A percentile compares a stretch with the other conserved stretches of the same genome.
Conservation (phyloP, 2,797 vertebrate genomes). For the Tragelaphus oryx region DNA sequence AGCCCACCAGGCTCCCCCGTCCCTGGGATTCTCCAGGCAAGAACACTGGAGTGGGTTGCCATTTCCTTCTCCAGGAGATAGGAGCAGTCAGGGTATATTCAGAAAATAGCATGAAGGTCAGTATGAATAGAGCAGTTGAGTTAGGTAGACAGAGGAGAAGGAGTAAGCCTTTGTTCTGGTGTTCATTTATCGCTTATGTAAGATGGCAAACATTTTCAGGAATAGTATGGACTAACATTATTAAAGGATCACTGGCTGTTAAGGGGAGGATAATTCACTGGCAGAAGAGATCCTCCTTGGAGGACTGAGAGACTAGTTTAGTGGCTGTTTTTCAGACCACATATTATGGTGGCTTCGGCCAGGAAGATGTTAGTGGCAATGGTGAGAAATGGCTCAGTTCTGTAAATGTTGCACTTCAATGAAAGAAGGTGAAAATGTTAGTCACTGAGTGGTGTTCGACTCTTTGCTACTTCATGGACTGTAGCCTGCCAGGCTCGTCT, state of each 20-base stretch:
- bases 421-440: neutral
- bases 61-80: neutral
- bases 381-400: neutral
- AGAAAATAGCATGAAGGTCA: neutral
- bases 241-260: neutral
- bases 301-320: neutral
- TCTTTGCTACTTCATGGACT: neutral
- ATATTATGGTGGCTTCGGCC: neutral
- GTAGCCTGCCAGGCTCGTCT: neutral
- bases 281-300: neutral
- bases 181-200: neutral
- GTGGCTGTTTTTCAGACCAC: neutral
- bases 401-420: neutral
- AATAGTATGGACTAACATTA: neutral
- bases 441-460: neutral
- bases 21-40: too few relatives aligned
- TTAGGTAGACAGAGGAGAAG: neutral
- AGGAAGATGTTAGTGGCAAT: neutral
- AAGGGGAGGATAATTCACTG: neutral
- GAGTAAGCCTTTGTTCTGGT: neutral
- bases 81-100: neutral
- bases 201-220: neutral
- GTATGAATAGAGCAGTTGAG: neutral
- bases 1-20: too few relatives aligned
- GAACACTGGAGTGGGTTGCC: too few relatives aligned